Evolutionary conservation across 2,113 vertebrate species (phyloP).

Genomic region (Mustelus asterias): DNA sequence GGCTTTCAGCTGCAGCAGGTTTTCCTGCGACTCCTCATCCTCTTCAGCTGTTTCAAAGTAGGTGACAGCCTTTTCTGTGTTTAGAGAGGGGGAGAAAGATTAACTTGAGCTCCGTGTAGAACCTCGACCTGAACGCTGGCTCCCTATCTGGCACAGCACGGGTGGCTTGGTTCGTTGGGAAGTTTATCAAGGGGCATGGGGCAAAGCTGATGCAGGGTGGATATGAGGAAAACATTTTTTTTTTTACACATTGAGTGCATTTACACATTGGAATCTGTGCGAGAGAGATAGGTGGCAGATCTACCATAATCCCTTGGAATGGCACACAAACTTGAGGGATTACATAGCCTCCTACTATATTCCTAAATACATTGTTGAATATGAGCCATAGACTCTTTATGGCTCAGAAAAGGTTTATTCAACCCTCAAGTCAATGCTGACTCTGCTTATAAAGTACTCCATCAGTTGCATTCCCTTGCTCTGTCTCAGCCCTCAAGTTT

Average conservation of each 20-base stretch:
- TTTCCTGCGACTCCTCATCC: conserved; percentile 70
- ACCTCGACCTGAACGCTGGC: neutral
- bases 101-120: neutral
- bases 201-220: neutral
- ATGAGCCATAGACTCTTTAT: neutral
- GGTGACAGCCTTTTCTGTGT: conserved; percentile 72
- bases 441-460: neutral
- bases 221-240: too few relatives aligned
- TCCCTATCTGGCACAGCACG: neutral
- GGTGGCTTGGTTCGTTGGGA: neutral
- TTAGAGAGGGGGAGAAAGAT: neutral
- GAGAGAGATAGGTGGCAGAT: neutral
- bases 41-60: conserved; percentile 83
- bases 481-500: neutral
- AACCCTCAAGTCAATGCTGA: neutral
- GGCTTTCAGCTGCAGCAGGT: conserved; percentile 63
- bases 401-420: neutral
- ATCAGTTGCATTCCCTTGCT: neutral
- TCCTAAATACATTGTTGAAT: neutral
- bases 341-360: too few relatives aligned
- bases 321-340: neutral
- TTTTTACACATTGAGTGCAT: too few relatives aligned
- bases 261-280: too few relatives aligned
- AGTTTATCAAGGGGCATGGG: neutral
- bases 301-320: neutral